phyloP scores from a whole-genome alignment of 2,797 vertebrate genomes.

The Balearica regulorum region DNA sequence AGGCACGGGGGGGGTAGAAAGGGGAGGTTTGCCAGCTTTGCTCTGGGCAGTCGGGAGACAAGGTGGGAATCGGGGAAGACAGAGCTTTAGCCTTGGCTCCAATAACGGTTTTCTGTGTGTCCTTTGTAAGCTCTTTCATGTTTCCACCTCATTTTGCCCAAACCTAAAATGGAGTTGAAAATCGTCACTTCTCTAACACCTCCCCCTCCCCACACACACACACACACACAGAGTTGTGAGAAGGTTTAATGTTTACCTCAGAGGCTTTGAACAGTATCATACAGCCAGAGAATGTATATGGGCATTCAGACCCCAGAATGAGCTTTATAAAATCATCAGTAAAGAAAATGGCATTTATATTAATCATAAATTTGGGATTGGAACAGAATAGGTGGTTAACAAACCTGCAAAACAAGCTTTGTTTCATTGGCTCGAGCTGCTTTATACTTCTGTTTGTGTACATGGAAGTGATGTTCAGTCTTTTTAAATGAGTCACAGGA shows the following conservation, averaged over 20 bases:
- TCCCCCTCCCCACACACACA: background rate
- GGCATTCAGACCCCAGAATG: background rate
- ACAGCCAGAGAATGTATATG: background rate
- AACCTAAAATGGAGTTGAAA: constrained; percentile 24
- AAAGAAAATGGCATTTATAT: background rate
- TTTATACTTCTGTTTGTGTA: constrained; percentile 50
- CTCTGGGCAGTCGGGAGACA: background rate
- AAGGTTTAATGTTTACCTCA: background rate
- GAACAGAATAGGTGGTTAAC: background rate
- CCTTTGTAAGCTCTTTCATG: background rate
- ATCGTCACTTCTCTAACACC: constrained; percentile 30
- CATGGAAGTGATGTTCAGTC: constrained; percentile 31
- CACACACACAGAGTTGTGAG: background rate
- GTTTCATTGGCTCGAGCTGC: constrained; percentile 34
- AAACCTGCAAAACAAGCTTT: constrained; percentile 34
- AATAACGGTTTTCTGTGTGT: background rate
- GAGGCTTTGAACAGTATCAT: background rate
- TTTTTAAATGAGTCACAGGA: constrained; percentile 55
- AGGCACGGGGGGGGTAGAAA: accelerated
- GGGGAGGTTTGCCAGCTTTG: background rate
- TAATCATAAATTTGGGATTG: constrained; percentile 27
- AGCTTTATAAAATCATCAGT: background rate
- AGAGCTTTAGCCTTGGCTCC: background rate
- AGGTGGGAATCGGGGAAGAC: background rate
- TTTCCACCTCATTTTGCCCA: constrained; percentile 15